phyloP scores from a whole-genome alignment of 2,888 invertebrate species.

The Drosophila paucipuncta region DNA sequence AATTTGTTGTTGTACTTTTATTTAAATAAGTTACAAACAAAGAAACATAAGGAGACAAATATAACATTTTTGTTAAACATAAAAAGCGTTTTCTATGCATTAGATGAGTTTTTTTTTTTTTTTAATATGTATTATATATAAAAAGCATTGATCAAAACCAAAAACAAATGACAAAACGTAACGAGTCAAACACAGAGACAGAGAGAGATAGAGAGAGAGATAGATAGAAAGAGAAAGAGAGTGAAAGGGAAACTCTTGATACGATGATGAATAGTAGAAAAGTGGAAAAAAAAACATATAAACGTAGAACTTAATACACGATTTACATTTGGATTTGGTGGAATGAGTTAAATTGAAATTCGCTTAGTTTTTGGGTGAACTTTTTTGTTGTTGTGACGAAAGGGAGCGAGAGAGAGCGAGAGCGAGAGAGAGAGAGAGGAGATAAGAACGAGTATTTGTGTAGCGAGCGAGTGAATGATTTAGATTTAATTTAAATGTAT shows the following conservation, averaged over 20 bases:
- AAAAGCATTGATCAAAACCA: constrained; percentile 70
- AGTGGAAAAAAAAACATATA: background rate
- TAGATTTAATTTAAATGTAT: constrained; percentile 13
- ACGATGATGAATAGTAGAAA: constrained; percentile 29
- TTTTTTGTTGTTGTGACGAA: constrained; percentile 83
- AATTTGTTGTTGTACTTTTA: constrained; percentile 36
- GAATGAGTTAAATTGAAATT: constrained; percentile 42
- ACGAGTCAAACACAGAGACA: constrained; percentile 11
- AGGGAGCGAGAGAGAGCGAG: constrained; percentile 22
- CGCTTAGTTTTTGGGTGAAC: constrained; percentile 70
- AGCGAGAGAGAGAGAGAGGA: constrained; percentile 22
- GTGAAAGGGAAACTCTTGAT: constrained; percentile 29
- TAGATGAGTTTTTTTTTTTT: constrained; percentile 31
- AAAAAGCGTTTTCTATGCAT: constrained; percentile 26
- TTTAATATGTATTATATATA: constrained; percentile 43
- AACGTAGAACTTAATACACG: constrained; percentile 16
- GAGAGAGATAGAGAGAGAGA: constrained; percentile 17
- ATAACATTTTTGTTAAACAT: constrained; percentile 29
- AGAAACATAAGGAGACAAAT: constrained; percentile 3
- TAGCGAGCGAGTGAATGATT: constrained; percentile 47
- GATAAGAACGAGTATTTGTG: constrained; percentile 35
- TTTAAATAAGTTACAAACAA: constrained; percentile 22
- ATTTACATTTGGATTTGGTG: constrained; percentile 42
- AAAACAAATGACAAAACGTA: constrained; percentile 50
- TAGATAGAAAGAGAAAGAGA: constrained; percentile 34